Evolutionary conservation across 2,888 invertebrate genomes (phyloP).

Genomic region (Serrognathus titanus): DNA sequence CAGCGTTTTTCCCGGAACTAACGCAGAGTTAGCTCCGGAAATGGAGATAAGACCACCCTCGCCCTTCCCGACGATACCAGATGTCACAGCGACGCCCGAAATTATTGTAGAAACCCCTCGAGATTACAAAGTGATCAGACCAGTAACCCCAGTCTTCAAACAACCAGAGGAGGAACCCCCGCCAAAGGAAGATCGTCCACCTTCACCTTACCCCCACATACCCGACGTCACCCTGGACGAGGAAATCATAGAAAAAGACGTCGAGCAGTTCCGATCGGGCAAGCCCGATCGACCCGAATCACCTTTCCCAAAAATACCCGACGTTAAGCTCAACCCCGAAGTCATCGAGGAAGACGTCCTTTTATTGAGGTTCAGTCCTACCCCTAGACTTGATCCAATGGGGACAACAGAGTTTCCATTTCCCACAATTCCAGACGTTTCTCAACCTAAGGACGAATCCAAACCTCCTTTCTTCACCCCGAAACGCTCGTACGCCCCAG

Average conservation of each 20-base stretch:
- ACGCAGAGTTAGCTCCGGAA: background rate
- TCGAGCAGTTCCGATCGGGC: constrained; percentile 25
- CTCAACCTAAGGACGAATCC: constrained; percentile 7
- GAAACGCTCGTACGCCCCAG: constrained; percentile 26
- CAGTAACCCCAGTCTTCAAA: constrained; percentile 18
- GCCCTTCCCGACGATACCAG: constrained; percentile 41
- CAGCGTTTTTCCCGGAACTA: constrained; percentile 8
- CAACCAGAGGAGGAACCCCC: constrained; percentile 13
- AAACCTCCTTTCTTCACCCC: constrained; percentile 30
- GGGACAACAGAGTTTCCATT: constrained; percentile 24
- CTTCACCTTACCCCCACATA: constrained; percentile 36
- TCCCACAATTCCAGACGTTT: constrained; percentile 37
- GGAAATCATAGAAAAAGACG: constrained; percentile 30
- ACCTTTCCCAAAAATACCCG: constrained; percentile 41
- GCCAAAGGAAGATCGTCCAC: constrained; percentile 20
- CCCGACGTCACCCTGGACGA: constrained; percentile 30
- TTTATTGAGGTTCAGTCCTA: constrained; percentile 34
- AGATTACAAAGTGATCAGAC: constrained; percentile 11
- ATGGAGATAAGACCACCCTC: constrained; percentile 27
- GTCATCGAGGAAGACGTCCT: constrained; percentile 39
- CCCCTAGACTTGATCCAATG: constrained; percentile 19
- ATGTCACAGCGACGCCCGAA: constrained; percentile 36
- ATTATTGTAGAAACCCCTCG: constrained; percentile 8
- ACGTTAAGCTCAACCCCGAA: constrained; percentile 41
- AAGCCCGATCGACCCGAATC: constrained; percentile 27